These are phyloP conservation scores for Pachyuromys duprasi DNA, from an alignment of 2,797 vertebrate species.

Conservation along the genomic window DNA sequence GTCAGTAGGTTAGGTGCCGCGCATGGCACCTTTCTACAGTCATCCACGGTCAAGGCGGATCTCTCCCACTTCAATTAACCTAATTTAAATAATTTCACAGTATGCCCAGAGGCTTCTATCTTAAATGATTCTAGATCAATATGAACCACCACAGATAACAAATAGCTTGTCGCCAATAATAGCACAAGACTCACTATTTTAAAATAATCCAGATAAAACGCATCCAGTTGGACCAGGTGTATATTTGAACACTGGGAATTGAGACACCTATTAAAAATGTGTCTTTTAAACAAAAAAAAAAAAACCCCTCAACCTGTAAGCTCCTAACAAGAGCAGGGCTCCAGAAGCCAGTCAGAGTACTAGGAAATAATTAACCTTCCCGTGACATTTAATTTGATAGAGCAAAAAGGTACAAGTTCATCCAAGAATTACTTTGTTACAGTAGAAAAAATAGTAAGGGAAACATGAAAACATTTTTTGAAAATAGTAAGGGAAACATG, in stretches of 20 bases:
- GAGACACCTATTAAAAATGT: neutral
- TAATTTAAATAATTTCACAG: neutral
- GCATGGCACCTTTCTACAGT: neutral
- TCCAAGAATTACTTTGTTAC: conserved; percentile 10
- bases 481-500: conserved; percentile 10
- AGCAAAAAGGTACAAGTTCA: conserved; percentile 33
- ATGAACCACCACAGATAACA: neutral
- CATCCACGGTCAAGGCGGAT: neutral
- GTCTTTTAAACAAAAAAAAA: conserved; percentile 2
- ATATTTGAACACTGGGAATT: neutral
- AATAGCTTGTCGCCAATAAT: conserved; percentile 14
- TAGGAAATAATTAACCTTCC: neutral
- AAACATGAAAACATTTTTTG: neutral
- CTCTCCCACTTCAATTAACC: neutral
- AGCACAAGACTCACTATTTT: conserved; percentile 31
- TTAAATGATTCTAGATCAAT: neutral
- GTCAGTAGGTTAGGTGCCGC: neutral
- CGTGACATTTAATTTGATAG: neutral
- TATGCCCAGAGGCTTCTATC: neutral
- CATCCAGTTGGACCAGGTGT: neutral
- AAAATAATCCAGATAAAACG: conserved; percentile 54
- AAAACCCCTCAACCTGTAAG: conserved; percentile 8
- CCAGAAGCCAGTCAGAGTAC: neutral
- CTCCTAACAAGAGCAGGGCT: neutral
- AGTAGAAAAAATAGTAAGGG: conserved; percentile 18